phyloP scores from a whole-genome alignment of 1,140 invertebrate genomes.

The Drosophila bocqueti region DNA sequence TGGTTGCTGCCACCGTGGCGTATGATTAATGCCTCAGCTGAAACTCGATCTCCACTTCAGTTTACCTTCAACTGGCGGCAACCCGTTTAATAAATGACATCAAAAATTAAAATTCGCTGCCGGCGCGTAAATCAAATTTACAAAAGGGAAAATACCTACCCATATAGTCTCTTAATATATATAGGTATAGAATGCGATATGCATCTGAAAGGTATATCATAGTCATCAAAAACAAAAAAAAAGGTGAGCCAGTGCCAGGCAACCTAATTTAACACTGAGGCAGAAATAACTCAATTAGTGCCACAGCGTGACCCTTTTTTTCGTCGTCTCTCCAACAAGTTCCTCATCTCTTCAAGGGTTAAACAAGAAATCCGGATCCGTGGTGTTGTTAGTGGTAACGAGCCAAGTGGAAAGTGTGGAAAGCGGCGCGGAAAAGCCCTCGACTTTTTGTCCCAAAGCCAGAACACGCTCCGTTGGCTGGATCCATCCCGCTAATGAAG shows the following conservation, averaged over 20 bases:
- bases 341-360: conserved; percentile 9
- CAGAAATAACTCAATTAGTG: conserved; percentile 79
- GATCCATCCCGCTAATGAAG: conserved; percentile 27
- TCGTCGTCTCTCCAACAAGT: neutral
- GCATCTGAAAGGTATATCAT: conserved; percentile 10
- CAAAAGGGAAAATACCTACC: conserved; percentile 10
- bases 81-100: conserved; percentile 77
- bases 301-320: conserved; percentile 37
- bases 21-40: conserved; percentile 69
- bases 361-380: conserved; percentile 42
- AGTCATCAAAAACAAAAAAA: neutral
- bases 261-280: conserved; percentile 79
- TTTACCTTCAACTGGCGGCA: neutral
- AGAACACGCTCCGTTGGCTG: conserved; percentile 24
- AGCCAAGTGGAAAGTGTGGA: conserved; percentile 16
- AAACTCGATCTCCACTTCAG: conserved; percentile 30
- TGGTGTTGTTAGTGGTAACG: conserved; percentile 72
- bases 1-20: conserved; percentile 59
- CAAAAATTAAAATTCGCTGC: conserved; percentile 74
- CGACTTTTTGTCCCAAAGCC: conserved; percentile 34
- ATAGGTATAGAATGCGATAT: conserved; percentile 12
- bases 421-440: conserved; percentile 34
- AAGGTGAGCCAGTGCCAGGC: conserved; percentile 26
- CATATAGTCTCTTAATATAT: neutral
- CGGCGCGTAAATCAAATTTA: conserved; percentile 69